Evolutionary conservation across 2,888 invertebrate genomes (phyloP), one percentile per base, ranked within the genome.

Genomic region (Pristionchus fissidentatus): DNA sequence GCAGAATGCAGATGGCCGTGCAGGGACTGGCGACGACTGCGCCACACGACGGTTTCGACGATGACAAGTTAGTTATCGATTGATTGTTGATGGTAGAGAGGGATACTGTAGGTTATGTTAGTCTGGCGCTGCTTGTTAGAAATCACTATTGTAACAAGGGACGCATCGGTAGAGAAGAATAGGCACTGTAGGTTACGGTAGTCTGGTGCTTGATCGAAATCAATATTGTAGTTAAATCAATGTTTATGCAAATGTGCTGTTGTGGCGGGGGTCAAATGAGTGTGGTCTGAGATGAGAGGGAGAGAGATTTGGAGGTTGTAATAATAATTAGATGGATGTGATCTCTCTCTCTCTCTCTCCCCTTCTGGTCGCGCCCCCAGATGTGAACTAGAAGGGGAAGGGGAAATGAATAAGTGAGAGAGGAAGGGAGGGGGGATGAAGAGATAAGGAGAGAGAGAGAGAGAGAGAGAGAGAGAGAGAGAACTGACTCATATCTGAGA

Each of bases 11-110:
- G 19, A 49, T 75, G 75, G 49, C 75, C 41, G 75, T 49, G 4
- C 38, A 29, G 29, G 46, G 46, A 38, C 46, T 46, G 29, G 26
- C 66, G 38, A 66, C 75, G 35, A 49, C 75, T 49, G 49, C 13
- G 49, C 10, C 19, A 49, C 10, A 13, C 15, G 22, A 49, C 49
- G 32, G 29, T 19, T 75, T 10, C 46, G n/a, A 75, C 19, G 75
- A 75, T 75, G 75, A 75, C 22, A 43, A 75, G 75, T 75, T 43
- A 75, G 75, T 75, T n/a, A 62, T 29, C 19, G 29, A 29, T 62
- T 29, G 29, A 62, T 62, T 29, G 29, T 15, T 15, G 10, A 49
- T 49, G 13, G 49, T 15, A 15, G 10, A 19, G 19, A 15, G 10
- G 49, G 49, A 49, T 49, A 49, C 19, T 49, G 19, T 10, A 15